Evolutionary conservation across 2,113 vertebrate genomes (phyloP).

Genomic region (Uropsilus gracilis): DNA sequence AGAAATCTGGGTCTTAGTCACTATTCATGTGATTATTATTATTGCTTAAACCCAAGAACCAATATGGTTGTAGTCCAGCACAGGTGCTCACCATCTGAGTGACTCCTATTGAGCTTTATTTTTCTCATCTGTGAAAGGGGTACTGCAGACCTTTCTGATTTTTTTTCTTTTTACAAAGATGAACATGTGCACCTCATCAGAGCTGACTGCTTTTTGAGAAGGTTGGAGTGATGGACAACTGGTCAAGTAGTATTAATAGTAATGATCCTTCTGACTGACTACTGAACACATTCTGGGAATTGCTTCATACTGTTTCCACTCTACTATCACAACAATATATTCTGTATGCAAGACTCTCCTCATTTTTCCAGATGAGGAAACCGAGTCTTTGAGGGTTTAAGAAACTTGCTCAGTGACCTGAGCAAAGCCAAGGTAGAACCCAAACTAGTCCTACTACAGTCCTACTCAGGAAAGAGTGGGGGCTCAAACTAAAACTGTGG

Average conservation of each 20-base stretch:
- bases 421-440: background rate
- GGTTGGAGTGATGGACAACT: too few relatives aligned
- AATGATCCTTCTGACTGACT: background rate
- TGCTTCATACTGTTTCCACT: too few relatives aligned
- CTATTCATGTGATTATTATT: too few relatives aligned
- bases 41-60: background rate
- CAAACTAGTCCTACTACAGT: background rate
- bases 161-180: background rate
- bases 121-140: background rate
- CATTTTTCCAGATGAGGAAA: background rate
- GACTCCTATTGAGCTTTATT: background rate
- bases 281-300: background rate
- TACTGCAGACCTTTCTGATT: background rate
- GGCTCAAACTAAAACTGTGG: background rate
- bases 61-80: background rate
- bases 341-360: background rate
- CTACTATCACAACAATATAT: too few relatives aligned
- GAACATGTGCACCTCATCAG: background rate
- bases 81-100: background rate
- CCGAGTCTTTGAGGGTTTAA: background rate
- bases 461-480: too few relatives aligned
- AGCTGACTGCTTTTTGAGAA: background rate
- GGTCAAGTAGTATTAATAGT: background rate
- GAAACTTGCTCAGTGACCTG: background rate
- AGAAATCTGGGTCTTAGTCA: background rate